Evolutionary conservation across 2,888 invertebrate species (phyloP).

Genomic region (Campaea margaritaria): DNA sequence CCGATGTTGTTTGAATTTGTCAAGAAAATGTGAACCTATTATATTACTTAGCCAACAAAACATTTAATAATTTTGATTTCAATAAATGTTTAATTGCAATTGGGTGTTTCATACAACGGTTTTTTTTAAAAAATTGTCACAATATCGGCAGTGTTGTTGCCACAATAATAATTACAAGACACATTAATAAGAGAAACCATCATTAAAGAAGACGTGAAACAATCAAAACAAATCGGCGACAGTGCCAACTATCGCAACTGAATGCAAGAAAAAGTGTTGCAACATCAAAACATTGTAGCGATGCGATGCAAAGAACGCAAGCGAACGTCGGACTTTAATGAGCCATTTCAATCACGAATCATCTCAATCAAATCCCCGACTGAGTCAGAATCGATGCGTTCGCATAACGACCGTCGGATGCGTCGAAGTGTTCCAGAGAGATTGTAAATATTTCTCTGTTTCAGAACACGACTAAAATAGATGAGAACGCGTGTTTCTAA

Average conservation of each 20-base stretch:
- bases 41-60: too few relatives aligned
- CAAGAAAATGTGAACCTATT: not conserved
- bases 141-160: not conserved
- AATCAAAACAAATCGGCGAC: constrained; percentile 20
- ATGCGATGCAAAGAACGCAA: constrained; percentile 55
- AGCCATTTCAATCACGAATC: constrained; percentile 69
- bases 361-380: constrained; percentile 73
- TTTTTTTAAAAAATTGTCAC: too few relatives aligned
- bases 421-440: constrained; percentile 83
- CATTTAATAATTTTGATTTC: too few relatives aligned
- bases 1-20: not conserved
- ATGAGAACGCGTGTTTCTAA: constrained; percentile 85
- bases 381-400: constrained; percentile 78
- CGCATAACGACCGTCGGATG: constrained; percentile 83
- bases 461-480: constrained; percentile 83
- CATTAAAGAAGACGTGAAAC: constrained; percentile 25
- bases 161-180: not conserved
- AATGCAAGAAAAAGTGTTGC: constrained; percentile 40
- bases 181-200: too few relatives aligned
- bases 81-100: too few relatives aligned
- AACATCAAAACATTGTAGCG: constrained; percentile 45
- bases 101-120: too few relatives aligned
- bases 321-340: constrained; percentile 66
- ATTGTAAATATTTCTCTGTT: constrained; percentile 86
- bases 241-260: constrained; percentile 18